Base-by-base conservation (phyloP, 2,113 vertebrate genomes). In the Platichthys flesus region DNA sequence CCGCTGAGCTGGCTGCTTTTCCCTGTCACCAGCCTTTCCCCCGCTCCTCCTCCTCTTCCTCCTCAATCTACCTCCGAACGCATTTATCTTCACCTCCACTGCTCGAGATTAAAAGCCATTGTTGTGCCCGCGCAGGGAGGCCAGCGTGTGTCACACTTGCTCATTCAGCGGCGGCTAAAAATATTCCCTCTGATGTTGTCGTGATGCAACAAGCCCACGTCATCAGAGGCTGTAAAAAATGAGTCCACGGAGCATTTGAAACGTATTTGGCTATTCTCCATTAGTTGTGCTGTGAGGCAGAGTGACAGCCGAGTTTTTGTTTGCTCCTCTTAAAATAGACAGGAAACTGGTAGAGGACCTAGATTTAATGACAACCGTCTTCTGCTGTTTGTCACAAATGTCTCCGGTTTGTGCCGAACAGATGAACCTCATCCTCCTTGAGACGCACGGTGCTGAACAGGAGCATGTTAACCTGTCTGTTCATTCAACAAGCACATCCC, bases 121-220 rank as follows among this genome's bases (percentile, higher is more conserved):
- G 79, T 89, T 78, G 81, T 83, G 45, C 47, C 49, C 52, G 82
- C 20, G 69, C 70, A 71, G 60, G 12, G 78, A 87, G 81, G 88
- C 52, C 79, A 72, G 69, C 23, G 16, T 49, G 76, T 84, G 82
- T 87, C 81, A 70, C 73, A 71, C 79, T 76, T 79, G 64, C 77
- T 88, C 86, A 83, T 91, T 90, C 80, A 77, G 81, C 59, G 1
- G 18, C 13, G 64, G 84, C 89, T 91, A 91, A 92, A 93, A 91
- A 92, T 89, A 91, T 79, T 85, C 75, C 45, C 76, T 89, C 71
- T 85, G 84, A 91, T 90, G 89, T 86, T 69, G 82, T 62, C 1
- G 58, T 88, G 83, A 86, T 89, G 84, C 86, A 92, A 91, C 89
- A 83, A 63, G 74, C 84, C 63, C 66, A 54, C 72, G 66, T 91